Evolutionary conservation across 2,113 vertebrate species (phyloP), one percentile per base, ranked within the genome.

Genomic region (Anser brachyrhynchus): DNA sequence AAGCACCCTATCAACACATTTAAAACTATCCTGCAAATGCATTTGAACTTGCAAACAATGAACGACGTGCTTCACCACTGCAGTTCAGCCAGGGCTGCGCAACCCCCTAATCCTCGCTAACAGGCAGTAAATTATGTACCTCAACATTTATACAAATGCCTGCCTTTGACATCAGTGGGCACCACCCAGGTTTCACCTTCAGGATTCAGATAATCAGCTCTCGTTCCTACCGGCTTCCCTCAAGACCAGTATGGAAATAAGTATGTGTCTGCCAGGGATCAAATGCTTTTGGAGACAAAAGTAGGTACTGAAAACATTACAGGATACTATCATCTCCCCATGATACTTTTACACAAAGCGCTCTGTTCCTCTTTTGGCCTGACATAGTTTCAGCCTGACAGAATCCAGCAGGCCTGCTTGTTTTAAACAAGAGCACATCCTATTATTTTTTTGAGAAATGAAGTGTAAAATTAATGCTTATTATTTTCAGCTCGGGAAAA

Each of bases 391-490:
- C 98, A 98, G 98, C 97, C 98, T 98, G 98, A 98, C 97, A 98
- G 98, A 97, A 97, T 98, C 97, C 97, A 98, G 97, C 97, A 97
- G 97, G 97, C 97, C 94, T 97, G 96, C 98, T 98, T 98, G 98
- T 98, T 98, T 98, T 98, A 98, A 98, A 98, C 98, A 98, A 98
- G 98, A 97, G 97, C 97, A 97, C 96, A 98, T 98, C 98, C 98
- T 98, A 96, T 98, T 98, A 97, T 98, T 98, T 98, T 98, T 98
- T 98, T 98, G 98, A 99, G 98, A 98, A 99, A 99, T 98, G 98
- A 98, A 98, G 96, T 98, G 98, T 98, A 98, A 99, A 99, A 99
- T 98, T 98, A 98, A 98, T 97, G 97, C 97, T 98, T 98, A 97
- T 98, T 98, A 98, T 98, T 98, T 97, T 91, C 84, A 96, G 96